Conservation (phyloP, 35 echinoderm and acorn worm species). For the Chiridota heheva region DNA sequence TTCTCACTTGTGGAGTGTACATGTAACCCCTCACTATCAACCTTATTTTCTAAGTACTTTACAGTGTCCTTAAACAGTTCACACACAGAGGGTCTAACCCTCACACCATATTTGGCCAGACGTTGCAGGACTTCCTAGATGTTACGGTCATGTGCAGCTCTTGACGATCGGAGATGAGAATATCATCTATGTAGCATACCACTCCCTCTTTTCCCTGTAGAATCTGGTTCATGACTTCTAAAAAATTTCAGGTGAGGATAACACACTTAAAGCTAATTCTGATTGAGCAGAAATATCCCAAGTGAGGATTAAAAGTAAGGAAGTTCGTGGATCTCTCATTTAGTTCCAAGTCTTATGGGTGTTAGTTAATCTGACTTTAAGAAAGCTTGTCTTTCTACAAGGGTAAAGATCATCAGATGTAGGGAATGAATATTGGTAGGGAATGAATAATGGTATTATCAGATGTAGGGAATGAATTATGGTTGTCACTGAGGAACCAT, state of each 20-base stretch:
- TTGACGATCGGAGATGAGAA: neutral
- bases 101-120: constrained; percentile 6
- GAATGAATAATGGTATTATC: no score
- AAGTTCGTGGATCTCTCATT: constrained; percentile 27
- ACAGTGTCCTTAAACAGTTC: constrained; percentile 43
- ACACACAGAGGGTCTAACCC: constrained; percentile 52
- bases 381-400: constrained; percentile 37
- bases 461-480: no score
- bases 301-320: constrained; percentile 37
- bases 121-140: constrained; percentile 17
- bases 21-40: constrained; percentile 47
- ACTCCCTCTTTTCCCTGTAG: constrained; percentile 16
- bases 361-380: constrained; percentile 29
- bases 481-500: neutral
- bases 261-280: constrained; percentile 48
- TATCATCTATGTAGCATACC: constrained; percentile 23
- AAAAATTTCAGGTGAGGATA: constrained; percentile 47
- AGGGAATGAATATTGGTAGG: constrained; percentile 4
- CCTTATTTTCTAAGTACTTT: constrained; percentile 51
- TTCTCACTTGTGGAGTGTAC: no score
- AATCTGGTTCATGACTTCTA: constrained; percentile 33
- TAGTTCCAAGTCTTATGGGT: constrained; percentile 48
- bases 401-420: constrained; percentile 45
- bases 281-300: constrained; percentile 26
- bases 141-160: neutral